These are phyloP conservation scores for Acrobeloides nanus DNA, from an alignment of 2,888 invertebrate genomes.

Conservation along the genomic window DNA sequence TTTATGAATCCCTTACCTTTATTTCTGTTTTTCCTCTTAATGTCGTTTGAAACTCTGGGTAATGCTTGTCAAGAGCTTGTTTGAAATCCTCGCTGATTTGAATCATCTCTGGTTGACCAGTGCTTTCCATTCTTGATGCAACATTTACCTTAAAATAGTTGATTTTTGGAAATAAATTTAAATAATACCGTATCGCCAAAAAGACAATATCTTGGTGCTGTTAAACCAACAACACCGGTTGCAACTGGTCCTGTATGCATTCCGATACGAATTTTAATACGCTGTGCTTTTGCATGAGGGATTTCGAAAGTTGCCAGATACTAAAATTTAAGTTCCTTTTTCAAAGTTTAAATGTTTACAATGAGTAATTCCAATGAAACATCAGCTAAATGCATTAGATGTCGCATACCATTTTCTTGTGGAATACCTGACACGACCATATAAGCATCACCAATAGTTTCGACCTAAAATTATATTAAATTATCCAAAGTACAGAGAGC, in stretches of 20 bases:
- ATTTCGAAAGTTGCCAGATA: conserved; percentile 20
- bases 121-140: conserved; percentile 49
- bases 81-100: conserved; percentile 39
- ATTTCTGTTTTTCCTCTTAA: conserved; percentile 40
- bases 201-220: conserved; percentile 51
- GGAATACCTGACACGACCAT: conserved; percentile 50
- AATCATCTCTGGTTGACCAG: conserved; percentile 43
- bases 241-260: conserved; percentile 48
- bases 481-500: too few relatives aligned
- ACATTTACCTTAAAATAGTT: conserved; percentile 38
- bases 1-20: too few relatives aligned
- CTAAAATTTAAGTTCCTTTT: conserved; percentile 8
- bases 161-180: too few relatives aligned
- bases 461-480: too few relatives aligned
- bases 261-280: conserved; percentile 44
- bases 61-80: conserved; percentile 24
- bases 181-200: conserved; percentile 47
- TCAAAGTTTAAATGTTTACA: conserved; percentile 16
- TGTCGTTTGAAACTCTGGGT: conserved; percentile 33
- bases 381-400: conserved; percentile 36
- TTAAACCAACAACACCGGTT: conserved; percentile 51
- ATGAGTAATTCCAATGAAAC: conserved; percentile 43
- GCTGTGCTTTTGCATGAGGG: conserved; percentile 27
- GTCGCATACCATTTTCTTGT: conserved; percentile 43
- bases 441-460: conserved; percentile 48